phyloP scores from a whole-genome alignment of 2,888 invertebrate genomes.

The Orthosia incerta region DNA sequence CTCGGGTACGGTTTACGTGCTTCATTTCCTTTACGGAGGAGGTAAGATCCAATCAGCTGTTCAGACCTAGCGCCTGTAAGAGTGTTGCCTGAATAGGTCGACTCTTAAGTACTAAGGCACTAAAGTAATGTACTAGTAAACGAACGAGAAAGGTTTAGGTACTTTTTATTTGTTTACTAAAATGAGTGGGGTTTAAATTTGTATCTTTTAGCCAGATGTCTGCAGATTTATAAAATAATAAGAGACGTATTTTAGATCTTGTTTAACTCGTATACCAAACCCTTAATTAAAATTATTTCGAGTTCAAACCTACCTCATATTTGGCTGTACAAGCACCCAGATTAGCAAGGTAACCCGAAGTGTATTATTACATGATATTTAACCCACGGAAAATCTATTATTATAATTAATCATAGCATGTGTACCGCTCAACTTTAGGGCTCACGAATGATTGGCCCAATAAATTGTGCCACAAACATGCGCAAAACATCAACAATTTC shows the following conservation, averaged over 20 bases:
- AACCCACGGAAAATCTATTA: conserved; percentile 70
- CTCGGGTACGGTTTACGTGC: conserved; percentile 55
- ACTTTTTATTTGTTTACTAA: not conserved
- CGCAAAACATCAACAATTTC: conserved; percentile 89
- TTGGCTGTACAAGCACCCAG: conserved; percentile 11
- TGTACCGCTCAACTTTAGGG: conserved; percentile 76
- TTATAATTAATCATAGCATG: conserved; percentile 76
- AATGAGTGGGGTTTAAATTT: not conserved
- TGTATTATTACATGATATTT: conserved; percentile 57
- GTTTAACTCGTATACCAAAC: not conserved
- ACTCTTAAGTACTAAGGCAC: conserved; percentile 26
- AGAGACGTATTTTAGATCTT: not conserved
- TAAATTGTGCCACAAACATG: conserved; percentile 84
- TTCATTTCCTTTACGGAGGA: conserved; percentile 59
- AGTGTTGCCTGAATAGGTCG: conserved; percentile 35
- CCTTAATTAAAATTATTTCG: conserved; percentile 4
- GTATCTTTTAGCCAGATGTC: not conserved
- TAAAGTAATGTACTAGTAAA: conserved; percentile 43
- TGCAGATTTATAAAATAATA: not conserved
- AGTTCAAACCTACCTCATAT: conserved; percentile 14
- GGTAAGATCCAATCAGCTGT: conserved; percentile 57
- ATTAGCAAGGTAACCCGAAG: conserved; percentile 31
- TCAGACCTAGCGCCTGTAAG: conserved; percentile 31
- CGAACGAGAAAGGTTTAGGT: not conserved
- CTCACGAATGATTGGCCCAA: conserved; percentile 82